Evolutionary conservation across 2,888 invertebrate species (phyloP), one percentile per base, ranked within the genome.

Genomic region (Drosophila quasianomalipes): DNA sequence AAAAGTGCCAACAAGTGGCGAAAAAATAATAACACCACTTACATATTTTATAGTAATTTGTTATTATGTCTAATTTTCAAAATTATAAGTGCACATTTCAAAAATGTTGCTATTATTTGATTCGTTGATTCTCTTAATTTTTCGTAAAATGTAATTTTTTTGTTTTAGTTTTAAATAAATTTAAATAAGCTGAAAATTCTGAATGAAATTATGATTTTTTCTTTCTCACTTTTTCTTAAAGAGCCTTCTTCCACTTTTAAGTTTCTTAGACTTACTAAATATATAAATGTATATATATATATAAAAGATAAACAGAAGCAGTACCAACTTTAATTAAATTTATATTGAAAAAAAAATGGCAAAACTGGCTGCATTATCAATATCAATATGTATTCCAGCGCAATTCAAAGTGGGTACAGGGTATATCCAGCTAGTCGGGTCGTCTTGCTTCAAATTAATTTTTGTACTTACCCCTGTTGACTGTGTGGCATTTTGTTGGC

Each of bases 381-480:
- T 14, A 22, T 22, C 22, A 44, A 22, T 6, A 22, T 26, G 16
- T 49, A 49, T 16, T 14, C 2, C 14, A 47, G 26, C 9, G 12
- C n/a, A n/a, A 10, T 51, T 30, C 6, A 30, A 30, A 30, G 2
- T 53, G 53, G 2, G 19, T 22, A 33, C 22, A 30, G 35, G 26
- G 26, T 26, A 54, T 19, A 19, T 6, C 0, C 12, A 22, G 6
- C 0, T 22, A 22, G 12, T 6, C 22, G 44, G 5, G 1, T 22
- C 5, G 44, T 12, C 12, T 6, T 44, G 22, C 22, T 26, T 1
- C 5, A 10, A 6, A 14, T 31, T 28, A 12, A 12, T 30, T 93
- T 37, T 19, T 26, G 28, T 10, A 79, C 91, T 76, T 91, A 93
- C 93, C 93, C 94, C 78, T 93, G 93, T 75, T 93, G 93, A 78